These are phyloP conservation scores for Ursus arctos DNA, from an alignment of 2,113 vertebrate genomes.

Conservation along the genomic window DNA sequence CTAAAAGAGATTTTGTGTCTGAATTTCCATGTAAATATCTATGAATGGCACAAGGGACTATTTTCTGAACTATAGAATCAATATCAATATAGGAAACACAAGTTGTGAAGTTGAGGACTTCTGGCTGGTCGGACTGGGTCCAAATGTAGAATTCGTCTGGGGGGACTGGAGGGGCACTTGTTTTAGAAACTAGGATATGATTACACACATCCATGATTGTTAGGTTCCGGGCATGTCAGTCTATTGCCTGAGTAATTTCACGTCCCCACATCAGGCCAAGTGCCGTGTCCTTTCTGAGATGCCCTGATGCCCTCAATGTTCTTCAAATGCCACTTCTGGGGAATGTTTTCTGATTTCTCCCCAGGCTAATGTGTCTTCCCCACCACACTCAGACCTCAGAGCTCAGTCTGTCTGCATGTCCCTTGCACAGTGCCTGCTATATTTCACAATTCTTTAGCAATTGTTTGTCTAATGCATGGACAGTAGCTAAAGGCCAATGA, in stretches of 20 bases:
- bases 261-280: rapidly evolving
- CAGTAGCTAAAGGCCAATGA: too few species aligned
- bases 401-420: rapidly evolving
- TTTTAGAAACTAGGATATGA: neutral
- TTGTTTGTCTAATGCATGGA: too few species aligned
- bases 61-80: neutral
- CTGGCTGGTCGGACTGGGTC: neutral
- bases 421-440: too few species aligned
- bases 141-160: neutral
- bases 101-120: neutral
- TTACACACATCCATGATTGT: rapidly evolving
- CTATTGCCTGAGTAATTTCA: too few species aligned
- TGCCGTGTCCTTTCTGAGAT: neutral
- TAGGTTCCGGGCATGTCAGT: rapidly evolving
- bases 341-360: too few species aligned
- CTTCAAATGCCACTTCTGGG: neutral
- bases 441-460: too few species aligned
- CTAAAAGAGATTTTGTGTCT: neutral
- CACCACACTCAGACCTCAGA: neutral
- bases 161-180: rapidly evolving
- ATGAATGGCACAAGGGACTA: neutral
- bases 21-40: neutral
- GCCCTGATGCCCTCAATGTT: too few species aligned
- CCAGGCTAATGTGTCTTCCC: rapidly evolving
- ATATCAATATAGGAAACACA: neutral